Evolutionary conservation across 2,888 invertebrate genomes (phyloP).

Genomic region (Lochmaea capreae): DNA sequence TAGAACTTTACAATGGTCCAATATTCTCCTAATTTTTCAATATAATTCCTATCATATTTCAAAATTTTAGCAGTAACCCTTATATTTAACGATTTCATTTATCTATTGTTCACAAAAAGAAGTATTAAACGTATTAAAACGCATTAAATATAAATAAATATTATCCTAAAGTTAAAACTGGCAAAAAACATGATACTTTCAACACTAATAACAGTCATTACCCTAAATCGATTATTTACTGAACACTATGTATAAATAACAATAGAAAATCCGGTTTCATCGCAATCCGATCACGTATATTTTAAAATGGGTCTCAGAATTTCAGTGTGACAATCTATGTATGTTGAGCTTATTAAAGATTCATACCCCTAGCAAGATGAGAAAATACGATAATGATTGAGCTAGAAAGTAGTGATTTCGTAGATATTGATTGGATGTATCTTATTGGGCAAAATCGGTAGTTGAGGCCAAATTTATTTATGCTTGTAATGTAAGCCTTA

Average conservation of each 20-base stretch:
- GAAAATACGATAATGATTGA: too few species aligned
- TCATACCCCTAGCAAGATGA: too few species aligned
- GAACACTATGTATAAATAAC: constrained; percentile 1
- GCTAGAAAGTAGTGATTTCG: too few species aligned
- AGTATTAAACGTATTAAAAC: background rate
- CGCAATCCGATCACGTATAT: background rate
- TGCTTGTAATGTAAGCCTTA: too few species aligned
- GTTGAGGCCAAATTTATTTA: too few species aligned
- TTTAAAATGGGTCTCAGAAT: background rate
- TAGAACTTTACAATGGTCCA: too few species aligned
- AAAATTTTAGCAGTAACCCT: background rate
- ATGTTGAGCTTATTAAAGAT: too few species aligned
- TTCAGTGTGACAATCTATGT: too few species aligned
- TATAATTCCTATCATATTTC: too few species aligned
- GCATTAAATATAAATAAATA: background rate
- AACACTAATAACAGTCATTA: background rate
- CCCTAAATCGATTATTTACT: background rate
- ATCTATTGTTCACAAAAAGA: background rate
- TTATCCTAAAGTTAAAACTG: background rate
- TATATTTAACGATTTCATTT: background rate
- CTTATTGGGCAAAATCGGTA: too few species aligned
- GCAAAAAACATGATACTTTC: background rate
- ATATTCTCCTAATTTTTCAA: too few species aligned
- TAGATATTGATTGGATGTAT: too few species aligned
- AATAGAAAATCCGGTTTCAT: background rate